Evolutionary conservation across 2,113 vertebrate genomes (phyloP).

Genomic region (Psittacara wagleri): DNA sequence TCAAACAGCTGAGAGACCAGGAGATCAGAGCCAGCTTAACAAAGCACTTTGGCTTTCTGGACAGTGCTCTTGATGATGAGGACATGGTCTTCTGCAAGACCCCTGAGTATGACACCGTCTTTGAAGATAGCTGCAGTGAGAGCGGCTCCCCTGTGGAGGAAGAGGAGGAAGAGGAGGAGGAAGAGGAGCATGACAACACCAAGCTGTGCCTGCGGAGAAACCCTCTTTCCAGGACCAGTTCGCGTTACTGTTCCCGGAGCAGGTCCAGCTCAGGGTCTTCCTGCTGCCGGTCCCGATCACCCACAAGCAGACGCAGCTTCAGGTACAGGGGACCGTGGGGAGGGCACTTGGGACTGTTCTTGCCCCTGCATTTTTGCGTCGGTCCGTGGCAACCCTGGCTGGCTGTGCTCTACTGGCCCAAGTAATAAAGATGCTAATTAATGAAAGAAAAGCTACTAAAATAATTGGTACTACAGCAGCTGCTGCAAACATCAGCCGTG

Average conservation of each 20-base stretch:
- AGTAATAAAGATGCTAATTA: neutral
- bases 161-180: slow-evolving; percentile 52
- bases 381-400: neutral
- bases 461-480: neutral
- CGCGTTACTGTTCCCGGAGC: slow-evolving; percentile 71
- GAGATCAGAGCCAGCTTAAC: slow-evolving; percentile 85
- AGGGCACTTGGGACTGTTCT: neutral
- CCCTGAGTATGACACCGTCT: slow-evolving; percentile 73
- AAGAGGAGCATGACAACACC: slow-evolving; percentile 59
- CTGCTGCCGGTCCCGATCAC: slow-evolving; percentile 82
- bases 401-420: neutral
- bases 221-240: slow-evolving; percentile 64
- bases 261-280: slow-evolving; percentile 76
- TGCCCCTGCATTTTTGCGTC: neutral
- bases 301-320: slow-evolving; percentile 80
- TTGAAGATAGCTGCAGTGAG: slow-evolving; percentile 80
- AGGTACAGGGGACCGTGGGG: slow-evolving; percentile 70
- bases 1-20: slow-evolving; percentile 77
- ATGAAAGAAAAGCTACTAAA: neutral
- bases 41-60: slow-evolving; percentile 82
- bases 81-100: slow-evolving; percentile 73
- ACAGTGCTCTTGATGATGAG: slow-evolving; percentile 72
- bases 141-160: slow-evolving; percentile 67
- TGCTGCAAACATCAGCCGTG: neutral
- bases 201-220: slow-evolving; percentile 75